These are phyloP conservation scores for Forficula auricularia DNA, from an alignment of 1,140 invertebrate species.

Conservation along the genomic window DNA sequence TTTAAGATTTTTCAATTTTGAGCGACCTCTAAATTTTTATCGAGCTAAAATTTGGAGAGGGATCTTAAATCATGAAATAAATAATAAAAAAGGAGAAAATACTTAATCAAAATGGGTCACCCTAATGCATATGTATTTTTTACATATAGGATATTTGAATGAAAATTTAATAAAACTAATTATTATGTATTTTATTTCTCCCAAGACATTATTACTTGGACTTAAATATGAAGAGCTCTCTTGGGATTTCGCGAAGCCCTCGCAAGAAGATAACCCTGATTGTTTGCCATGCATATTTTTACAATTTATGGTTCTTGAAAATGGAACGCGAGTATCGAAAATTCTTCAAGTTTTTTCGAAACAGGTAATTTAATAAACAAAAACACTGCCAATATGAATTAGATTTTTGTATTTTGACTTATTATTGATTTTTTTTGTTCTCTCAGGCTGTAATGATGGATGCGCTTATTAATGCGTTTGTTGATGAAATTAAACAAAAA, in stretches of 20 bases:
- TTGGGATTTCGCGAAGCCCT: conserved; percentile 76
- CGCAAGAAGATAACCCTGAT: conserved; percentile 64
- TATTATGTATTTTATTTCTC: conserved; percentile 16
- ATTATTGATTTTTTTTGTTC: conserved; percentile 8
- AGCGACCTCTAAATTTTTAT: too few species aligned
- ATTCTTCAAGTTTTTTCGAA: conserved; percentile 74
- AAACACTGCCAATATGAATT: background rate
- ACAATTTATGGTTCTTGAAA: conserved; percentile 71
- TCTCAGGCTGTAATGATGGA: conserved; percentile 71
- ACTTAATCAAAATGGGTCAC: too few species aligned
- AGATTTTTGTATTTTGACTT: background rate
- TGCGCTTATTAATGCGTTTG: conserved; percentile 70
- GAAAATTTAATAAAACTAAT: too few species aligned
- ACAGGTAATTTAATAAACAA: conserved; percentile 32
- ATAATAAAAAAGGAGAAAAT: too few species aligned
- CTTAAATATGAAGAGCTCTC: conserved; percentile 72
- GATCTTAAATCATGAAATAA: too few species aligned
- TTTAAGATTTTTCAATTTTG: too few species aligned
- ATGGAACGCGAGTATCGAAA: conserved; percentile 67
- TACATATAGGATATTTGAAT: too few species aligned
- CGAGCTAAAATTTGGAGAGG: too few species aligned
- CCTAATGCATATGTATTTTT: too few species aligned
- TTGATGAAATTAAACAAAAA: conserved; percentile 46
- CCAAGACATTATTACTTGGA: conserved; percentile 63
- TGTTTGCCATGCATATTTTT: conserved; percentile 77